Conservation (phyloP, 2,888 invertebrate species). For the Drosophila borealis region DNA sequence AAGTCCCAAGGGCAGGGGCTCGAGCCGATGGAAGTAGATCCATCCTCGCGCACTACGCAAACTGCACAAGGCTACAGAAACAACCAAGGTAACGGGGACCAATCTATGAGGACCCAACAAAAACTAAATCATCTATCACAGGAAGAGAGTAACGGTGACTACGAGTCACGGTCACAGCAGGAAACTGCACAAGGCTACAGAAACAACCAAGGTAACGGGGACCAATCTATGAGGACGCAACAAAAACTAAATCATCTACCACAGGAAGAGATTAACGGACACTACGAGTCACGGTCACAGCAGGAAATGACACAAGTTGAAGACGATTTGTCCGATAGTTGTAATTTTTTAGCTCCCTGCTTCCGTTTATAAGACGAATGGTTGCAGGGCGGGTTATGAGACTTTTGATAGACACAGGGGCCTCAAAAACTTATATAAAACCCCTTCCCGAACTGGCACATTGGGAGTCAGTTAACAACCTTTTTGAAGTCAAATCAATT, state of each 20-base stretch:
- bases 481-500: slow-evolving; percentile 2
- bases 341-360: slow-evolving; percentile 1
- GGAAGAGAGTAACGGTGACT: no score
- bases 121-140: no score
- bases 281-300: slow-evolving; percentile 1
- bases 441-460: background rate
- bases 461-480: background rate
- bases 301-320: no score
- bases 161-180: no score
- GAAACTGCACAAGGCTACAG: background rate
- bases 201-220: no score
- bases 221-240: no score
- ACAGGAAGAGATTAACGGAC: slow-evolving; percentile 1
- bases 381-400: no score
- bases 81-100: no score
- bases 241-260: background rate
- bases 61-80: no score
- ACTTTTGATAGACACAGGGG: no score
- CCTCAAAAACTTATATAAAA: no score
- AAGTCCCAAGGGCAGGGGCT: background rate
- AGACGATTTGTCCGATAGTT: slow-evolving; percentile 1
- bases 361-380: background rate
- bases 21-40: slow-evolving; percentile 1
- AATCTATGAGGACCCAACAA: no score
- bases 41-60: background rate